A percentile compares a stretch with the other conserved stretches of the same genome.
phyloP scores from a whole-genome alignment of 2,888 invertebrate genomes.

The Thymelicus acteon region DNA sequence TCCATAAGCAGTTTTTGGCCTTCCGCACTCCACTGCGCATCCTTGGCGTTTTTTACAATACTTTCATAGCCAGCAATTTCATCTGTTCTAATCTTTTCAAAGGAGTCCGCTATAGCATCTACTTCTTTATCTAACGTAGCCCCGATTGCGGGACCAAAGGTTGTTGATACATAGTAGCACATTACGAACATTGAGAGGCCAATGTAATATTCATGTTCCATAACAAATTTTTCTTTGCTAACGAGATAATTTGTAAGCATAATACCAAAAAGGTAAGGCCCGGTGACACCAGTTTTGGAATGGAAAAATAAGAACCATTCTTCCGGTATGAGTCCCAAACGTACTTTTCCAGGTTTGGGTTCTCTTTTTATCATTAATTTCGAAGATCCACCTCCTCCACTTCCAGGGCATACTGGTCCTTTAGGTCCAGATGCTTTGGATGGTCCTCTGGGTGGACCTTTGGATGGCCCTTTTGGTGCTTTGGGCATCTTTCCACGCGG shows the following conservation, averaged over 20 bases:
- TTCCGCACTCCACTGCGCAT: slow-evolving; percentile 89
- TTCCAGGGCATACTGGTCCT: slow-evolving; percentile 18
- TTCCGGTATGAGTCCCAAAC: slow-evolving; percentile 79
- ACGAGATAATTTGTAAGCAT: slow-evolving; percentile 91
- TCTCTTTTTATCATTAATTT: slow-evolving; percentile 52
- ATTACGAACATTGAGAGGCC: slow-evolving; percentile 89
- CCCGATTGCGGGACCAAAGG: slow-evolving; percentile 87
- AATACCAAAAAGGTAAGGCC: slow-evolving; percentile 94
- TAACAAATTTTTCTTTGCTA: slow-evolving; percentile 96
- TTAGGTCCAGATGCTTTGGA: neutral
- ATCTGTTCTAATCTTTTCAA: slow-evolving; percentile 80
- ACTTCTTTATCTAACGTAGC: slow-evolving; percentile 87
- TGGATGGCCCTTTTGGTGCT: neutral
- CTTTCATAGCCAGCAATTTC: slow-evolving; percentile 76
- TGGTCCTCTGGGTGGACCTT: neutral
- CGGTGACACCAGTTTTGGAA: slow-evolving; percentile 93
- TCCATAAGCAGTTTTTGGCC: slow-evolving; percentile 90
- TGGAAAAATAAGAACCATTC: slow-evolving; percentile 92
- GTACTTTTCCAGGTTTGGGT: slow-evolving; percentile 77
- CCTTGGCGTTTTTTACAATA: slow-evolving; percentile 86
- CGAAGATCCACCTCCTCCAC: slow-evolving; percentile 11
- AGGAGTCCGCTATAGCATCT: slow-evolving; percentile 82
- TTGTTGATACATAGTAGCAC: slow-evolving; percentile 84
- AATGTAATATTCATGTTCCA: slow-evolving; percentile 96
- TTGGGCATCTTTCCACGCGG: neutral